These are phyloP conservation scores for Drosophila auraria DNA, from an alignment of 1,140 invertebrate genomes.

Conservation along the genomic window DNA sequence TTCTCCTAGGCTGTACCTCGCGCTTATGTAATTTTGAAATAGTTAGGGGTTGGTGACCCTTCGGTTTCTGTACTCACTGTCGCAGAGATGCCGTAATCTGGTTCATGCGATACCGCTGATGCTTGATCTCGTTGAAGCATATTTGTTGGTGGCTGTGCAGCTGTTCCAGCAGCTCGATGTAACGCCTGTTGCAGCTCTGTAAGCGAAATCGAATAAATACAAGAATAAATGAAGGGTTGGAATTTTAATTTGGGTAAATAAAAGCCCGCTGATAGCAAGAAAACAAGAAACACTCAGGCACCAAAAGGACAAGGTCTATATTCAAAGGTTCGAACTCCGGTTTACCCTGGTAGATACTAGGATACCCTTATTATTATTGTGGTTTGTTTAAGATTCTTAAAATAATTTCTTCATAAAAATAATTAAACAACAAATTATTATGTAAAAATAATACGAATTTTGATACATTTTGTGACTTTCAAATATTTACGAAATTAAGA, in stretches of 20 bases:
- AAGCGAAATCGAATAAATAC: slow-evolving; percentile 11
- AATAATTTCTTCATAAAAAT: no score
- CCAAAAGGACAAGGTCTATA: background rate
- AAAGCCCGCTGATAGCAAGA: background rate
- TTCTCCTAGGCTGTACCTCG: no score
- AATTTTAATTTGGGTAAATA: slow-evolving; percentile 5
- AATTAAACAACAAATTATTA: no score
- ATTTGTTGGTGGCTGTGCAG: slow-evolving; percentile 93
- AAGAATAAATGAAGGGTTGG: background rate
- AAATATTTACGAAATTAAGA: no score
- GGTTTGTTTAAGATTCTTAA: no score
- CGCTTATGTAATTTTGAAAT: slow-evolving; percentile 1
- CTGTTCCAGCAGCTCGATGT: slow-evolving; percentile 93
- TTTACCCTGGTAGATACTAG: background rate
- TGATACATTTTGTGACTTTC: no score
- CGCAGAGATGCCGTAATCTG: slow-evolving; percentile 92
- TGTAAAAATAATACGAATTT: no score
- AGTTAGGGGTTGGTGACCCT: background rate
- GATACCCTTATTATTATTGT: background rate
- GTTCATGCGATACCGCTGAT: slow-evolving; percentile 95
- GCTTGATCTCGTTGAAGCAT: slow-evolving; percentile 94
- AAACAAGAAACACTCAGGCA: background rate
- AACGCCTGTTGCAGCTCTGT: slow-evolving; percentile 91
- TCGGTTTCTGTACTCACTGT: slow-evolving; percentile 87
- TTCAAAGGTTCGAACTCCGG: background rate